These are phyloP conservation scores for Tillus elongatus DNA, from an alignment of 2,888 invertebrate genomes.

Conservation along the genomic window DNA sequence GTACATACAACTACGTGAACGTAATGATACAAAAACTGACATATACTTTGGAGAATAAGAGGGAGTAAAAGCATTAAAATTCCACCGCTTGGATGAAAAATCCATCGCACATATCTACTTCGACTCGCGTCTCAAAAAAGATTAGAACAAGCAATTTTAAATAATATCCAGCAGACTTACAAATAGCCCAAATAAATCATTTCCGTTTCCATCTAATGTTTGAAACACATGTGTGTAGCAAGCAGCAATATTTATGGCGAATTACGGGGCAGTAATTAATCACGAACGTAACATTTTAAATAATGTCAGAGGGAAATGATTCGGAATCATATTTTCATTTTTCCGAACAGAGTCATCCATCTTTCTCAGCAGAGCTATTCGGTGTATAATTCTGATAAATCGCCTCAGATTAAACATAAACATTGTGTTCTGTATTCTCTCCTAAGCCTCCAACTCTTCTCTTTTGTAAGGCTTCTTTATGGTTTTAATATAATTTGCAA, in stretches of 20 bases:
- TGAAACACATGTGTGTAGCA: too few relatives aligned
- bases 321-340: slow-evolving; percentile 37
- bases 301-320: slow-evolving; percentile 36
- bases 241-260: slow-evolving; percentile 23
- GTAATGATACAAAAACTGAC: too few relatives aligned
- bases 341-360: slow-evolving; percentile 32
- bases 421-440: slow-evolving; percentile 9
- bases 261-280: slow-evolving; percentile 26
- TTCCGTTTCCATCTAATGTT: too few relatives aligned
- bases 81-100: too few relatives aligned
- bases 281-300: slow-evolving; percentile 31
- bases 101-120: too few relatives aligned
- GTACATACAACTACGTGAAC: too few relatives aligned
- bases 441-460: background rate
- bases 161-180: too few relatives aligned
- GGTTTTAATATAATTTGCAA: background rate
- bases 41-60: too few relatives aligned
- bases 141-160: too few relatives aligned
- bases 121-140: too few relatives aligned
- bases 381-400: slow-evolving; percentile 28
- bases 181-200: too few relatives aligned
- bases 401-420: slow-evolving; percentile 22
- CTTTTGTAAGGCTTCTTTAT: background rate
- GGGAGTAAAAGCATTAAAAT: too few relatives aligned
- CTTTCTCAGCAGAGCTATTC: slow-evolving; percentile 29